Evolutionary conservation across 1,140 invertebrate species (phyloP), one percentile per base, ranked within the genome.

Genomic region (Brachystomella parvula): DNA sequence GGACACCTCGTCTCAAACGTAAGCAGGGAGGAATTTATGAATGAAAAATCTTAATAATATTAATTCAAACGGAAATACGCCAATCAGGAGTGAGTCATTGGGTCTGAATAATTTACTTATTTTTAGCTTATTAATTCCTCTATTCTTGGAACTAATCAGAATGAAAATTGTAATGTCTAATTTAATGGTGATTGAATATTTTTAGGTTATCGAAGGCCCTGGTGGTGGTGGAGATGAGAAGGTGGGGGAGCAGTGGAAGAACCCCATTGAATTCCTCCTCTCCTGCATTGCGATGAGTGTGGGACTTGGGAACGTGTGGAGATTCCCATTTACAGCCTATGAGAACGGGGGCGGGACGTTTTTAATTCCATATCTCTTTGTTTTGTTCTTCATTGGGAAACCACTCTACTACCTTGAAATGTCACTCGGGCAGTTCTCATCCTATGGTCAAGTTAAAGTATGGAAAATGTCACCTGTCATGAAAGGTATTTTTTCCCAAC

Each of bases 291-390:
- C 89, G 76, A 79, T 92, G 80, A 84, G 85, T 17, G 87, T 92
- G 24, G 89, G 89, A 3, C 82, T 91, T 59, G 89, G 89, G 30
- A 94, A 93, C 76, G 86, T 94, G 44, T 93, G 90, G 90, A 81
- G 90, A 67, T 62, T 62, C 28, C 61, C 61, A 3, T 62, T 62
- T 30, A 29, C 28, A 33, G 64, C 64, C 3, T 65, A 65, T 35
- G 31, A 64, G 31, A 65, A 65, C 30, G 64, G 64, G 6, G 66
- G 66, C 6, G 66, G 67, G 12, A 47, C 66, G 3, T 68, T 68
- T 32, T 30, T 68, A 12, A 58, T 68, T 31, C 63, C 63, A 6
- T 68, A 68, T 35, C 2, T 64, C 1, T 31, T 68, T 26, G 47
- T 68, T 6, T 3, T 68, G 28, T 12, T 82, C 12, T 70, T 79